phyloP scores from a whole-genome alignment of 1,140 invertebrate species.

The Oreohelix idahoensis region DNA sequence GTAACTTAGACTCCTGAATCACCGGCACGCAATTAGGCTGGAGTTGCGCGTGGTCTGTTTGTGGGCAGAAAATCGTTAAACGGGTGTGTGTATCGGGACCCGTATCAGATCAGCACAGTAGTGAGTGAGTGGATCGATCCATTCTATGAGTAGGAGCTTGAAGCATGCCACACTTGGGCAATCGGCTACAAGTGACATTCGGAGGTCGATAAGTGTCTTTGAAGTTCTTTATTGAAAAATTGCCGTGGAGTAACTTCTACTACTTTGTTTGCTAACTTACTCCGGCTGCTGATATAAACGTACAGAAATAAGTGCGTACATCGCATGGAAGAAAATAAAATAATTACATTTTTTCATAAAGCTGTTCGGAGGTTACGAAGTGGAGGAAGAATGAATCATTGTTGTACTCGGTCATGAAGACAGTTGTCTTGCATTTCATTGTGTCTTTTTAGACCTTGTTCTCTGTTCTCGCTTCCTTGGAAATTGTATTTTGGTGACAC shows the following conservation, averaged over 20 bases:
- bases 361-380: too few species aligned
- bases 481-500: too few species aligned
- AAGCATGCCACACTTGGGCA: background rate
- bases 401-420: too few species aligned
- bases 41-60: background rate
- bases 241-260: background rate
- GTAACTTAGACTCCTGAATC: background rate
- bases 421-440: too few species aligned
- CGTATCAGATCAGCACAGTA: background rate
- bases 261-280: background rate
- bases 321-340: too few species aligned
- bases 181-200: background rate
- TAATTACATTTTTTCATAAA: too few species aligned
- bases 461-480: too few species aligned
- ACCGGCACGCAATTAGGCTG: background rate
- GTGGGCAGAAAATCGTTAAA: background rate
- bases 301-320: background rate
- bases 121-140: background rate
- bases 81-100: background rate
- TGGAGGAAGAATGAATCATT: too few species aligned
- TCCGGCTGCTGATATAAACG: background rate
- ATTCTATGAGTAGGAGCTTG: background rate
- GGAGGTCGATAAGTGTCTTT: background rate
- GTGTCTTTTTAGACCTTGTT: too few species aligned
- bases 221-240: background rate